Base-by-base conservation (phyloP, 1,140 invertebrate genomes). In the Mesaphorura yosii region DNA sequence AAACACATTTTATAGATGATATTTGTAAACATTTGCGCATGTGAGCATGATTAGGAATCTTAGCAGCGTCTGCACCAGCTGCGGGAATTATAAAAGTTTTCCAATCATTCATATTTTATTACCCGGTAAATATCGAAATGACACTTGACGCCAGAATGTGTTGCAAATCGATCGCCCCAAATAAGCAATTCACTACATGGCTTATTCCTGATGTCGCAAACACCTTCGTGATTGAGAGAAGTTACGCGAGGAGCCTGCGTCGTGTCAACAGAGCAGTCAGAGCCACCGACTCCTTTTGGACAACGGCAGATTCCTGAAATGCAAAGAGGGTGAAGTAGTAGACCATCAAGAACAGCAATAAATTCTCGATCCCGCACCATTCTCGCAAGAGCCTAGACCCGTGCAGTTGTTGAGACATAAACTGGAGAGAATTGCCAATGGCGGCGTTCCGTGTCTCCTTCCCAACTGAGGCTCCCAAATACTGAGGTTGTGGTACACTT, bases 381-480 rank as follows among this genome's bases (percentile, higher is more conserved):
- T 48, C 31, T 59, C 51, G 44, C 61, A 63, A 6, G 34, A 42
- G 12, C 61, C 61, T 12, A 15, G 15, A 3, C 39, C 48, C 25
- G 54, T 59, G 27, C 61, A 63, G 44, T 63, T 59, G 40, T 63
- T 63, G 1, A 63, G 40, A 23, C 61, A 63, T 0, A 63, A 22
- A 22, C 57, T 58, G 6, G 61, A 63, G 4, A 63, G 41, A 7
- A 63, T 52, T n/a, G 39, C 25, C 1, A 49, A 19, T n/a, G 61
- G 61, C n/a, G 61, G 61, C 6, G 61, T 63, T 47, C 61, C 61
- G 48, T 55, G 49, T 37, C 59, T 55, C 28, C 61, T 27, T 28
- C 61, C 61, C 5, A 63, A 39, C 37, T 63, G 61, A 19, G 61
- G 61, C 42, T 63, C 61, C 61, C 61, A 63, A 22, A 57, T 52